phyloP scores from a whole-genome alignment of 2,113 vertebrate species.

The Nyctereutes procyonoides region DNA sequence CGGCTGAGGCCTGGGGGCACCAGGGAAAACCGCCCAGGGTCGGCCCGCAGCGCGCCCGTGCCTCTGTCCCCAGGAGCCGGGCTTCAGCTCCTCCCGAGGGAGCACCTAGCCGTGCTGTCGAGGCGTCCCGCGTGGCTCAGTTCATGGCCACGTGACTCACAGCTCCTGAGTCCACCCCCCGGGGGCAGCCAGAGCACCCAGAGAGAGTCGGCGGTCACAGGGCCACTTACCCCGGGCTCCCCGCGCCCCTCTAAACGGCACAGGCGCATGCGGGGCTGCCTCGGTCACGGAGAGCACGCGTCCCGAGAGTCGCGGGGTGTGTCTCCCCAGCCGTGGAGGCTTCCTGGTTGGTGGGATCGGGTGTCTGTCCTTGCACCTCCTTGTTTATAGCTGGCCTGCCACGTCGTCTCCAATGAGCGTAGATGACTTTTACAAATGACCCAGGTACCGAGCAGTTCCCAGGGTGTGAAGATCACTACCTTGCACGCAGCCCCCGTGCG shows the following conservation, averaged over 20 bases:
- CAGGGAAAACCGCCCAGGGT: neutral
- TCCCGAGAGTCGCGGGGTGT: rapidly evolving
- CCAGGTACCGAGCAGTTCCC: rapidly evolving
- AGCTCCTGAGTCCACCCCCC: neutral
- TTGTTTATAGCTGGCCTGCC: rapidly evolving
- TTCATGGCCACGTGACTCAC: neutral
- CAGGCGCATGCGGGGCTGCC: rapidly evolving
- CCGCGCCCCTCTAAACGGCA: rapidly evolving
- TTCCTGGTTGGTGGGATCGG: rapidly evolving
- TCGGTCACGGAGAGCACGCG: rapidly evolving
- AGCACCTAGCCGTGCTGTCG: no score
- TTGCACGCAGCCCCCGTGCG: rapidly evolving
- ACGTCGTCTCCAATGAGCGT: rapidly evolving
- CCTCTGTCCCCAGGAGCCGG: neutral
- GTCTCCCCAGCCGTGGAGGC: rapidly evolving
- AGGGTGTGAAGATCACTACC: rapidly evolving
- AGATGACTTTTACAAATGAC: rapidly evolving
- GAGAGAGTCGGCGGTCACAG: rapidly evolving
- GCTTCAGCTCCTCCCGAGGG: no score
- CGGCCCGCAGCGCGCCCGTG: rapidly evolving
- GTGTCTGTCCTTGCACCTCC: rapidly evolving
- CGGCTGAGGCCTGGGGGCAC: neutral
- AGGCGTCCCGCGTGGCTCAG: rapidly evolving
- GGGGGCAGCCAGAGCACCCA: rapidly evolving
- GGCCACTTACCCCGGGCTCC: neutral